Base-by-base conservation (phyloP, 2,113 vertebrate species). In the Piliocolobus tephrosceles region DNA sequence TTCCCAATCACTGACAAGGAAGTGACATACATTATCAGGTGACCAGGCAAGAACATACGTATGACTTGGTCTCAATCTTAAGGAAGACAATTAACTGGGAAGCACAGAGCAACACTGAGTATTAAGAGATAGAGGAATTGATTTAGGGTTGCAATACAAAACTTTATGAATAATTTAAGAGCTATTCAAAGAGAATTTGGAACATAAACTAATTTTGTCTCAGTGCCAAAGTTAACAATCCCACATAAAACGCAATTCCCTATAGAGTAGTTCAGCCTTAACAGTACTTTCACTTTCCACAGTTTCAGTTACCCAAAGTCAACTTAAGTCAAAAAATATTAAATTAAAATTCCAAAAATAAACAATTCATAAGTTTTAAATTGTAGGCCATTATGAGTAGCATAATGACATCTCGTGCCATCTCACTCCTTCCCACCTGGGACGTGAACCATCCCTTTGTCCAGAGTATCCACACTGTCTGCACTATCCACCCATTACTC, bases 11-110 rank as follows among this genome's bases (percentile, higher is more conserved):
- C 75, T 68, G 70, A 66, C 18, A 55, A 87, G 38, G n/a, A 83
- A n/a, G 17, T 45, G n/a, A 83, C 82, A 83, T 20, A 61, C 58
- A 80, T 5, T 64, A 40, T 72, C 70, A 66, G 81, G 27, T 88
- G 16, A 93, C 52, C 70, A 84, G 80, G 58, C 35, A 87, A 95
- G 79, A 95, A 91, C 52, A 90, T 40, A 78, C 45, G 43, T 55
- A 73, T 12, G 32, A 66, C 38, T 52, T 35, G 43, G 27, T 78
- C 57, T 89, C 92, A 89, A 83, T 14, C 35, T 93, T 91, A 76
- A 80, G 87, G 52, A 96, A 90, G 47, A 89, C 22, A 64, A 38
- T 96, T 57, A 66, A 64, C 16, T 43, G 22, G 81, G 72, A 90
- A 80, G 23, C 61, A 79, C 32, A 83, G 52, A 73, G 43, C 45